Conservation (phyloP, 2,888 invertebrate genomes). For the Cephus spinipes region DNA sequence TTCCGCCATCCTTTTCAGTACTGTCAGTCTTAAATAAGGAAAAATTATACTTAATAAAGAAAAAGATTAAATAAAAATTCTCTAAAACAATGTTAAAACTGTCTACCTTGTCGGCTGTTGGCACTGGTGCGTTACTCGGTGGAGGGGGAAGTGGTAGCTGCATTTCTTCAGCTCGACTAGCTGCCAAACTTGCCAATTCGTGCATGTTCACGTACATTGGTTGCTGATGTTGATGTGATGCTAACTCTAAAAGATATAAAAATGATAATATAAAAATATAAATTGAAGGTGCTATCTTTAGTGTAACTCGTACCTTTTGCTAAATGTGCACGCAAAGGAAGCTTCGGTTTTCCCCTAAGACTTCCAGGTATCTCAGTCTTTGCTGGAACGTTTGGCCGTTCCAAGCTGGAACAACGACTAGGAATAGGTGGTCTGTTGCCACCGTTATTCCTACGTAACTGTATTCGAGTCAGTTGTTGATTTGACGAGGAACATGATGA, state of each 20-base stretch:
- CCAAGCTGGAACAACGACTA: constrained; percentile 82
- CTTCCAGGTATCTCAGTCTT: constrained; percentile 57
- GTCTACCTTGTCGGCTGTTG: constrained; percentile 69
- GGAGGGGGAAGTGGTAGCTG: constrained; percentile 72
- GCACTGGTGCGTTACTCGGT: constrained; percentile 41
- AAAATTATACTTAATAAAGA: not conserved
- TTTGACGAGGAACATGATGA: constrained; percentile 53
- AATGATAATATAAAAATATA: constrained; percentile 6
- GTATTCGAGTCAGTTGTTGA: constrained; percentile 54
- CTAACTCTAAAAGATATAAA: constrained; percentile 47
- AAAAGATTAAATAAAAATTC: not conserved
- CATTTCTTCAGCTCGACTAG: constrained; percentile 77
- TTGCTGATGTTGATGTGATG: constrained; percentile 58
- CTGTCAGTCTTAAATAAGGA: constrained; percentile 52
- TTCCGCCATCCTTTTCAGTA: constrained; percentile 60
- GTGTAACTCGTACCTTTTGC: constrained; percentile 70
- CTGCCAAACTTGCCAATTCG: constrained; percentile 86
- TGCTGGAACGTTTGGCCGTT: constrained; percentile 77
- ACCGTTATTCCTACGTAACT: constrained; percentile 58
- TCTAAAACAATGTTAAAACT: not conserved
- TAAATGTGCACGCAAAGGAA: constrained; percentile 79
- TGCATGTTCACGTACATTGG: constrained; percentile 95
- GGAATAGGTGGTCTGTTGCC: constrained; percentile 62
- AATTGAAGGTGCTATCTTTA: not conserved
- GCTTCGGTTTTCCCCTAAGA: constrained; percentile 58